phyloP scores from a whole-genome alignment of 2,888 invertebrate species.

The Bembecia ichneumoniformis region DNA sequence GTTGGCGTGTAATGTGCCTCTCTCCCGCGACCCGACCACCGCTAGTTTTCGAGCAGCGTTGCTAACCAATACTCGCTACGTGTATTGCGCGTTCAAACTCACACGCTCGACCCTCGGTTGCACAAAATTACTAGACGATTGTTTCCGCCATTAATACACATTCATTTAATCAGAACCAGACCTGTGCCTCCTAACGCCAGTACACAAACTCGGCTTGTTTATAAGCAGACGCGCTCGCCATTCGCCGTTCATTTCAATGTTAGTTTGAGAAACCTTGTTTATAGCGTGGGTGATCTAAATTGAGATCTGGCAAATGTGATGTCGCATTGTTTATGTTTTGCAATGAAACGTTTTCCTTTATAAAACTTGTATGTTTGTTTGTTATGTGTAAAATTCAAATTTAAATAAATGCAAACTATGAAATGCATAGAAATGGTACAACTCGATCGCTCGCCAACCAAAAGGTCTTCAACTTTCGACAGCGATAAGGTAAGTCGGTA shows the following conservation, averaged over 20 bases:
- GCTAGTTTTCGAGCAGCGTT: constrained; percentile 39
- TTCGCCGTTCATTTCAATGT: constrained; percentile 40
- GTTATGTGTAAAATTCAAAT: not conserved
- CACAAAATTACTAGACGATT: constrained; percentile 13
- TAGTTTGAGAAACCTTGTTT: constrained; percentile 49
- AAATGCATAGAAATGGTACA: constrained; percentile 67
- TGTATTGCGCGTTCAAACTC: constrained; percentile 12
- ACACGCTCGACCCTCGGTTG: constrained; percentile 13
- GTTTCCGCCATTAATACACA: constrained; percentile 32
- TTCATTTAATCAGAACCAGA: constrained; percentile 31
- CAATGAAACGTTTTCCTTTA: constrained; percentile 13
- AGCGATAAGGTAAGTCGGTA: constrained; percentile 48
- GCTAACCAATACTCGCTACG: constrained; percentile 36
- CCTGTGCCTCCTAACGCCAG: constrained; percentile 13
- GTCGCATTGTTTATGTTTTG: constrained; percentile 32
- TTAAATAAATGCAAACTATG: constrained; percentile 52
- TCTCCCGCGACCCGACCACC: constrained; percentile 33
- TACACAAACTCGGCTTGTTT: constrained; percentile 44
- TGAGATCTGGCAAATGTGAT: constrained; percentile 40
- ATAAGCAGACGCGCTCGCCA: constrained; percentile 42
- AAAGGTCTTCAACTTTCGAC: constrained; percentile 49
- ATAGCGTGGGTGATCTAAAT: constrained; percentile 57
- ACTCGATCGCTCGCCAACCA: constrained; percentile 40
- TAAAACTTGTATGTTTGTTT: not conserved
- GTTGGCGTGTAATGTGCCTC: constrained; percentile 9